These are phyloP conservation scores for Amblyraja radiata DNA, from an alignment of 2,797 vertebrate genomes.

Conservation along the genomic window DNA sequence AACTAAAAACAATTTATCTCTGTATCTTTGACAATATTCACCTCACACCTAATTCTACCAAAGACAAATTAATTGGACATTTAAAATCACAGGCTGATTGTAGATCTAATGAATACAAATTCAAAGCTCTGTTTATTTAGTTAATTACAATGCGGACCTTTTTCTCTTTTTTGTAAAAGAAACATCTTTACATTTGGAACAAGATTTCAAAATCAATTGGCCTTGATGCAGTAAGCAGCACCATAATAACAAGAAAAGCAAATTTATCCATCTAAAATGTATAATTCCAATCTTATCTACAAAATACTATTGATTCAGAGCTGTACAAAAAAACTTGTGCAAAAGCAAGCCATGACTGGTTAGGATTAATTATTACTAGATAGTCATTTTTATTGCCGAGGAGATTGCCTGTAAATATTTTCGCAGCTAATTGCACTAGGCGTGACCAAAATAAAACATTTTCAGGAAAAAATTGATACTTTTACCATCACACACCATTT, in stretches of 20 bases:
- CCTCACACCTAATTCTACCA: background rate
- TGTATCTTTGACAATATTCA: background rate
- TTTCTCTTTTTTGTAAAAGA: background rate
- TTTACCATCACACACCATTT: background rate
- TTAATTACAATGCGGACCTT: background rate
- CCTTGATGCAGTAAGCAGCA: background rate
- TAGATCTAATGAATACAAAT: background rate
- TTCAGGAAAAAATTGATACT: background rate
- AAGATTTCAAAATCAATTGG: background rate
- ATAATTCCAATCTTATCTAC: background rate
- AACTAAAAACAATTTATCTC: background rate
- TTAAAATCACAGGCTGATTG: background rate
- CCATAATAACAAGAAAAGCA: too few species aligned
- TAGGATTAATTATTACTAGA: background rate
- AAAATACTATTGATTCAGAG: background rate
- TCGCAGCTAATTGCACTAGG: background rate
- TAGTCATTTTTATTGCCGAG: background rate
- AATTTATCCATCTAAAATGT: background rate
- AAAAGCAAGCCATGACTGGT: background rate
- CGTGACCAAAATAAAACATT: background rate
- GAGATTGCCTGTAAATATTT: too few species aligned
- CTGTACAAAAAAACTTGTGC: background rate
- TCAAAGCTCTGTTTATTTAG: background rate
- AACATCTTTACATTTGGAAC: background rate
- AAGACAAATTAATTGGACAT: background rate